These are phyloP conservation scores for Poecilia latipinna DNA, from an alignment of 2,113 vertebrate genomes.

Conservation along the genomic window DNA sequence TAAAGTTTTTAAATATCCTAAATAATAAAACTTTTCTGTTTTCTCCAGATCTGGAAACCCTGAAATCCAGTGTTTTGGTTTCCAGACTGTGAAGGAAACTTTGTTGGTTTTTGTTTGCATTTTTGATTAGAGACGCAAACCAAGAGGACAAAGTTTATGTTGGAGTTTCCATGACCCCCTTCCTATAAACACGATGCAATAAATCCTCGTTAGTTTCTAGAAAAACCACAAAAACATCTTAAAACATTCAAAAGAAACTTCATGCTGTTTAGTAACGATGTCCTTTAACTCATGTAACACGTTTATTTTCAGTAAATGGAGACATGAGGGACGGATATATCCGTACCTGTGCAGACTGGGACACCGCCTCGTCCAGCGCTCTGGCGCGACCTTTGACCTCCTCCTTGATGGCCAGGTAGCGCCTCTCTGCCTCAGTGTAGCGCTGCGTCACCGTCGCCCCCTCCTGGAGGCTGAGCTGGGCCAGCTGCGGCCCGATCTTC, in stretches of 20 bases:
- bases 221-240: conserved; percentile 1
- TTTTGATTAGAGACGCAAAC: neutral
- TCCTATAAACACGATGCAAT: neutral
- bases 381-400: conserved; percentile 90
- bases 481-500: conserved; percentile 96
- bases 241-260: neutral
- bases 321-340: neutral
- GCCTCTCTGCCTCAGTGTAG: conserved; percentile 83
- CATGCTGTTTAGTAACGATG: conserved; percentile 42
- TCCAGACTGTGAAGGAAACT: neutral
- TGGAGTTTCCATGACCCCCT: neutral
- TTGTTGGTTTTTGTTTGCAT: neutral
- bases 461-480: conserved; percentile 90
- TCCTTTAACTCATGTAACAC: neutral
- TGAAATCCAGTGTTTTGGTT: too few species aligned
- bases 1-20: neutral
- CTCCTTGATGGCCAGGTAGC: conserved; percentile 90
- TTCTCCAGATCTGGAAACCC: neutral
- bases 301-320: neutral
- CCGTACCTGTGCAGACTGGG: conserved; percentile 93
- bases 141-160: neutral
- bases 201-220: neutral
- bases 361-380: conserved; percentile 90
- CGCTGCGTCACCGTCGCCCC: conserved; percentile 87
- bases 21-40: neutral